phyloP scores from a whole-genome alignment of 2,888 invertebrate species.

The Escarpia spicata region DNA sequence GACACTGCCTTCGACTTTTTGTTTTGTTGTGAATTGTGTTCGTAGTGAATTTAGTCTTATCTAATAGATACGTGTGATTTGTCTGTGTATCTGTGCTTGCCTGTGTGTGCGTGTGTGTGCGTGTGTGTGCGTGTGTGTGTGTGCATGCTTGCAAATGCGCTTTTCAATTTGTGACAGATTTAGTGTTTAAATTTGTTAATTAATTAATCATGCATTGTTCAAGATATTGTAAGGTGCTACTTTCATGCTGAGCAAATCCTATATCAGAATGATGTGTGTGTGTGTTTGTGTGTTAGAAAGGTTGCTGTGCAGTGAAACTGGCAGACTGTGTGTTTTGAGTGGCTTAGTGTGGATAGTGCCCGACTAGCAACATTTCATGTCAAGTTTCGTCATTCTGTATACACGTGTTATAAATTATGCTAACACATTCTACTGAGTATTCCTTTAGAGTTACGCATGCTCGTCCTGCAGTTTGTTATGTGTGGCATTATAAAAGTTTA shows the following conservation, averaged over 20 bases:
- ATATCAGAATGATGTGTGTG: not conserved
- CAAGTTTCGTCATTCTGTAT: not conserved
- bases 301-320: not conserved
- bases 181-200: not conserved
- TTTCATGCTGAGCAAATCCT: not conserved
- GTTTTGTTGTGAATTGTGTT: not conserved
- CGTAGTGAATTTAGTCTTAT: not conserved
- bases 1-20: not conserved
- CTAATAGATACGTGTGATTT: not conserved
- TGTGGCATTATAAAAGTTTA: not conserved
- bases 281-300: not conserved
- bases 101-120: not conserved
- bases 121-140: not conserved
- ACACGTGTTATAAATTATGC: not conserved
- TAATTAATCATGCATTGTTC: not conserved
- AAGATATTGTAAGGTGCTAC: not conserved
- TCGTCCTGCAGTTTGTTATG: no score
- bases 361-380: not conserved
- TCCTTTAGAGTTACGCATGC: not conserved
- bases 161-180: not conserved
- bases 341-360: not conserved
- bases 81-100: not conserved
- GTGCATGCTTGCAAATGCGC: not conserved
- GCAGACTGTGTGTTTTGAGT: not conserved
- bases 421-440: not conserved